Conservation (phyloP, 2,113 vertebrate genomes). For the Forbesichthys papilliferus region DNA sequence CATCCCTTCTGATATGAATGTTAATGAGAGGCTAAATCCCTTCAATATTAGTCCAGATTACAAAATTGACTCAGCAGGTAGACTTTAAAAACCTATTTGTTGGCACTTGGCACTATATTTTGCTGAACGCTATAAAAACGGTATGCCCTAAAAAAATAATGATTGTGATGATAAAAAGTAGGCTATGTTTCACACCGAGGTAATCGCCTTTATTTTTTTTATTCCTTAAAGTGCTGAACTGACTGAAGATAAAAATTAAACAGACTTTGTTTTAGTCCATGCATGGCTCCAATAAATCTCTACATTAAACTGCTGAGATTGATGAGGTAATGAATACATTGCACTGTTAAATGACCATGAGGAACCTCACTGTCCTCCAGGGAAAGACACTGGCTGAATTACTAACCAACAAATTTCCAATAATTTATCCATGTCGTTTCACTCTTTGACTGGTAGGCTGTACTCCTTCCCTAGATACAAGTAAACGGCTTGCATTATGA, state of each 20-base stretch:
- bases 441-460: constrained; percentile 7
- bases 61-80: constrained; percentile 49
- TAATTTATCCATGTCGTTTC: constrained; percentile 5
- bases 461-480: too few relatives aligned
- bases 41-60: constrained; percentile 43
- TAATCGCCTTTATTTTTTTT: too few relatives aligned
- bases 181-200: too few relatives aligned
- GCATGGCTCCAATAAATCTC: background rate
- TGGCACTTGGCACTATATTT: background rate
- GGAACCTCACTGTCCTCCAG: background rate
- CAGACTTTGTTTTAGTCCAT: constrained; percentile 7
- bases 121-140: background rate
- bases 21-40: constrained; percentile 54
- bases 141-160: too few relatives aligned
- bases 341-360: background rate
- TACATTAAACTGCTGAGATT: constrained; percentile 33
- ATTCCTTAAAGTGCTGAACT: background rate
- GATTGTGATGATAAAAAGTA: too few relatives aligned
- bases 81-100: constrained; percentile 35
- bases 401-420: constrained; percentile 3
- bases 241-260: background rate
- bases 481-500: background rate
- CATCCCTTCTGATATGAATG: constrained; percentile 41
- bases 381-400: constrained; percentile 1
- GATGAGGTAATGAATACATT: constrained; percentile 27